Evolutionary conservation across 2,888 invertebrate genomes (phyloP), one percentile per base, ranked within the genome.

Genomic region (Harpagoxenus sublaevis): DNA sequence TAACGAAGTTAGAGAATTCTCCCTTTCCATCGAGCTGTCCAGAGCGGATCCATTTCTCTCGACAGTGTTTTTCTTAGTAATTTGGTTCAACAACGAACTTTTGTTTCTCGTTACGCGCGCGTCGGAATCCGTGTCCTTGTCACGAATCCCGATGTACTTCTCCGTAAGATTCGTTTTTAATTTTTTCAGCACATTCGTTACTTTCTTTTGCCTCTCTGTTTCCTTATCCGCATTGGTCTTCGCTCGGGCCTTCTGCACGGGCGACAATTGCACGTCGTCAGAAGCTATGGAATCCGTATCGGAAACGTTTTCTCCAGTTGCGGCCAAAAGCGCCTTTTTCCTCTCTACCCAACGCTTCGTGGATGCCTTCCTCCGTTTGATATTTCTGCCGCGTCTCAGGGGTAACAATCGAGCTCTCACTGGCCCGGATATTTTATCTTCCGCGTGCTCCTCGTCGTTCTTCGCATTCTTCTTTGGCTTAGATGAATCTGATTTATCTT

Each of bases 271-370:
- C 0, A 90, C 83, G 4, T 92, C 92, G 35, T 94, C 94, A 0
- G 94, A 93, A 28, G 73, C 90, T 57, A 90, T 86, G 0, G 95
- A 94, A 68, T 95, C 95, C 28, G 94, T 94, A 71, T 95, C 95
- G 0, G 94, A 93, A 1, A 90, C 91, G 10, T 90, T 88, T 74
- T 94, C 92, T 1, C 94, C 94, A 8, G 92, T 94, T 2, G 94
- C 94, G 6, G 93, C 95, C 42, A 94, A 86, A 4, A 94, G 87
- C 0, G 95, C 95, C 53, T 92, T 94, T 73, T 95, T 94, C n/a
- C 95, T 92, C 2, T 93, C 94, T 0, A 93, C 94, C 94, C 95
- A 95, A 51, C 95, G 94, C 86, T 94, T 94, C 0, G 94, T 94
- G 5, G 93, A 94, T 9, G 93, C 94, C 83, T 92, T 92, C 39